Evolutionary conservation across 92 coral and sea anemone genomes (phyloP), one percentile per base, ranked within the genome.

Genomic region (Pocillopora meandrina): DNA sequence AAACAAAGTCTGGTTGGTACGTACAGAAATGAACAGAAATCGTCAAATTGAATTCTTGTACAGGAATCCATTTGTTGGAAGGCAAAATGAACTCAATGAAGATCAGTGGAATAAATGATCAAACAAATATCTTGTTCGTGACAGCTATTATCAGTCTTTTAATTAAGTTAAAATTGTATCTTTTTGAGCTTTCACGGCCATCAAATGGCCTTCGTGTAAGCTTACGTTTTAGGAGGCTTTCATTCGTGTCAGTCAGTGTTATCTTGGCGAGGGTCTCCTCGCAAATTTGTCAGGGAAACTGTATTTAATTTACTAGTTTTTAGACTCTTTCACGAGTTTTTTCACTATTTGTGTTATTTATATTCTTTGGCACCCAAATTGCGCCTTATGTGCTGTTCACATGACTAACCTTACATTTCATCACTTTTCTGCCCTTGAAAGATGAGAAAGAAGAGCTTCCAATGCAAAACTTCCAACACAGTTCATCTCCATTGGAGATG

Each of bases 391-490:
- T 36, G 20, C 18, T 61, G 6, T 61, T 34, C 59, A 21, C 57
- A 2, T 61, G 10, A 74, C 31, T 19, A 42, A 34, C 57, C 58
- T 16, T 55, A 13, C 5, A 5, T 47, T 77, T 19, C 10, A 9
- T 68, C 35, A 11, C 35, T 10, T 64, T 20, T 81, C n/a, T 19
- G 49, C 61, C 20, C 71, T 7, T 13, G 7, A n/a, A 18, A 81
- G 85, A 60, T 16, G 71, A 57, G 65, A 74, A 83, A 72, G 80
- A 83, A 83, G 64, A 17, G 16, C 9, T 23, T 15, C 16, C 23
- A 7, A 31, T 18, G 26, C 63, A 83, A 83, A 65, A 63, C 23
- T 72, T 83, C 80, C 79, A 83, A 58, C 61, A 26, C 42, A 74
- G 56, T 49, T 47, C 55, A 74, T 73, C 86, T 35, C 73, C 72